Conservation (phyloP, 1,140 invertebrate genomes). For the Vanessa tameamea region DNA sequence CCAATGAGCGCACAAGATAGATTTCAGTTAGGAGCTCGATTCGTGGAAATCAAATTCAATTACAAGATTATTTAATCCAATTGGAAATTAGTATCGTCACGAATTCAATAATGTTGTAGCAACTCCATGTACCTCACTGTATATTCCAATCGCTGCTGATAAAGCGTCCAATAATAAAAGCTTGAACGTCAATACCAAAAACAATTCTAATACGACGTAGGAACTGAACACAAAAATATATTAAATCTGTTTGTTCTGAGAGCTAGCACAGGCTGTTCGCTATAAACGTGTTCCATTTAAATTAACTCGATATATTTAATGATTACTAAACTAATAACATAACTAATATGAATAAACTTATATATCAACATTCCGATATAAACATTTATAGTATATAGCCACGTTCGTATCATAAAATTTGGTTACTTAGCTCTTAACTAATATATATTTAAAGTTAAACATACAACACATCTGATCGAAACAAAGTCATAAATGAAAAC, state of each 20-base stretch:
- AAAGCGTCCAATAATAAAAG: not conserved
- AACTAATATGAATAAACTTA: slow-evolving; percentile 14
- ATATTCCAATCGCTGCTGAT: too few species aligned
- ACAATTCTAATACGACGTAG: slow-evolving; percentile 3
- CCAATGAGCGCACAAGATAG: too few species aligned
- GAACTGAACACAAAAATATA: slow-evolving; percentile 4
- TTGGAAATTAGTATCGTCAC: too few species aligned
- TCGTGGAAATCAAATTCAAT: too few species aligned
- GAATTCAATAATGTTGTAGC: too few species aligned
- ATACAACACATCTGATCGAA: slow-evolving; percentile 14
- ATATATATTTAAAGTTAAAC: slow-evolving; percentile 17
- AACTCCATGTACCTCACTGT: too few species aligned
- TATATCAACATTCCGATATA: slow-evolving; percentile 19
- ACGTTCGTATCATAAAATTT: slow-evolving; percentile 25
- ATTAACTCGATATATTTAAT: not conserved
- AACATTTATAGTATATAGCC: slow-evolving; percentile 16
- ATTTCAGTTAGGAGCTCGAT: too few species aligned
- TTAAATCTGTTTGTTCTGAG: slow-evolving; percentile 16
- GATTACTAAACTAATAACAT: not conserved
- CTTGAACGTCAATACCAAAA: not conserved
- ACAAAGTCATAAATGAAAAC: slow-evolving; percentile 18
- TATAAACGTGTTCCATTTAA: slow-evolving; percentile 2
- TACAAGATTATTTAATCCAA: too few species aligned
- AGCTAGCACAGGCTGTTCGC: slow-evolving; percentile 4
- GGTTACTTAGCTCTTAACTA: slow-evolving; percentile 27